Evolutionary conservation across 2,888 invertebrate genomes (phyloP), one percentile per base, ranked within the genome.

Genomic region (Hirtodrosophila histrioides): DNA sequence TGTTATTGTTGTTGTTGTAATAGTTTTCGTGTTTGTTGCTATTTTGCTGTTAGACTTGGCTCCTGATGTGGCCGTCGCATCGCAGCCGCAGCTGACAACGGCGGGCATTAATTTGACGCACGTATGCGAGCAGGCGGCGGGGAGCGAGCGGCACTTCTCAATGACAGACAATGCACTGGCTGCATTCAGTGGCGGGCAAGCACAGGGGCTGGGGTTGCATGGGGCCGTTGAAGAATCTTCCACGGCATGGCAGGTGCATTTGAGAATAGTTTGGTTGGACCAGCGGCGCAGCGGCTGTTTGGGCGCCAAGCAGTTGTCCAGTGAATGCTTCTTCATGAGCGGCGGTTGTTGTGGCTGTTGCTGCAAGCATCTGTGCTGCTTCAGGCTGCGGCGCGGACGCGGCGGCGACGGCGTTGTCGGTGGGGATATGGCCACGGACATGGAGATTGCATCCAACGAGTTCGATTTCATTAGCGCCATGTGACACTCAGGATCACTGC

Each of bases 391-490:
- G 2, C 86, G 86, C 6, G 86, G 88, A 8, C 86, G 79, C 17
- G 90, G 89, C 3, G 86, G 88, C 4, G 86, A 88, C 1, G 91
- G 90, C n/a, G 90, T 87, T 11, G 71, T 63, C 0, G 90, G 89
- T n/a, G 91, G 90, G n/a, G 90, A 90, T 10, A 88, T 77, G 23
- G 79, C 80, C 39, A 86, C 89, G 1, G 90, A 86, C 51, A 89
- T 83, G 3, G 91, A 90, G 31, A 92, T 90, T 63, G 90, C 89
- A 78, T 92, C 92, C 27, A 92, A 60, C 1, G 92, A 92, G 67
- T 86, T 92, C 1, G 91, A 91, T 74, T 91, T 91, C 36, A 89
- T 89, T 56, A 91, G 78, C 0, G 83, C 82, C 36, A 50, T 46
- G 7, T 62, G 67, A 41, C 53, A 48, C 10, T 67, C 84, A 6